Evolutionary conservation across 2,797 vertebrate species (phyloP), one percentile per base, ranked within the genome.

Genomic region (Uromys caudimaculatus): DNA sequence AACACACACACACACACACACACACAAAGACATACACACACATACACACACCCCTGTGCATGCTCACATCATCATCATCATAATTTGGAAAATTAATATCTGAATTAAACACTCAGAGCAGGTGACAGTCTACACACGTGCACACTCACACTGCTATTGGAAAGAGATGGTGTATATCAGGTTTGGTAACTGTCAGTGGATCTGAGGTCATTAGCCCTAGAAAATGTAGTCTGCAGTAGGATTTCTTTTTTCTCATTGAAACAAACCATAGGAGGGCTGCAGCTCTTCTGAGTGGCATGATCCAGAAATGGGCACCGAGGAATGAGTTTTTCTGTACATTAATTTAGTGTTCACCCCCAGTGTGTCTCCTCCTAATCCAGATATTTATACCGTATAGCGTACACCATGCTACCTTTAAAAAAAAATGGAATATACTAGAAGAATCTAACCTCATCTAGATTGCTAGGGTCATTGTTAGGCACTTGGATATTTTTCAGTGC

Each of bases 91-190:
- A 91, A 97, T 97, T 94, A 95, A 76, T 50, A 94, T 97, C 87
- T 60, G 93, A 94, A 94, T 91, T 76, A 96, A 97, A 96, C 90
- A 95, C 38, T 62, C 32, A 90, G 47, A 97, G 84, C 94, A 97
- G 90, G 92, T 95, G 93, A 17, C 86, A 88, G 47, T 95, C 62
- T 94, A 64, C 62, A 85, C 81, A 77, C 85, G n/a, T 85, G 29
- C 38, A 10, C 24, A 71, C 54, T 67, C 75, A 92, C 94, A 93
- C 77, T 77, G 86, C 71, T 96, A n/a, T 24, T 50, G 38, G 78
- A 93, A 83, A 23, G 13, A 50, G 82, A 24, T 38, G 47, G 35
- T 32, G 14, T 81, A 69, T 92, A 90, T 87, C 85, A 96, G 71
- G 27, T 44, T 91, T 94, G 78, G 79, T 50, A 62, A 89, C 11